A percentile compares a stretch with the other conserved stretches of the same genome.
Conservation (phyloP, 2,888 invertebrate genomes). For the Dasypogon diadema region DNA sequence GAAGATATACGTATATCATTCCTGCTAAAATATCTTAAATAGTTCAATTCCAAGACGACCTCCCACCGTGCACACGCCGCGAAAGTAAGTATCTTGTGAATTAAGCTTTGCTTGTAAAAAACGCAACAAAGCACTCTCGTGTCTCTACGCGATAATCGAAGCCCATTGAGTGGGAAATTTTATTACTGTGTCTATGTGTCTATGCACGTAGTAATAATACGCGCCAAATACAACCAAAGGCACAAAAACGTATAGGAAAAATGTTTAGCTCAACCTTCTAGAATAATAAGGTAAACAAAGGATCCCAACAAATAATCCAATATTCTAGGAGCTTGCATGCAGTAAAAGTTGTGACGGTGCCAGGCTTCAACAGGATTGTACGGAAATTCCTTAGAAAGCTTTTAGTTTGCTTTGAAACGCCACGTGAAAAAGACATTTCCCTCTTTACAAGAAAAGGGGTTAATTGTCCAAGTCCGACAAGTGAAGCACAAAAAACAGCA, state of each 20-base stretch:
- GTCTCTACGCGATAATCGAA: neutral
- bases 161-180: neutral
- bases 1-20: no score
- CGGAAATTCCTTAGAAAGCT: slow-evolving; percentile 16
- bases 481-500: neutral
- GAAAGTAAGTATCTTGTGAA: neutral
- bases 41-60: neutral
- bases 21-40: neutral
- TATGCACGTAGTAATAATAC: neutral
- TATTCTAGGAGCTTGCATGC: slow-evolving; percentile 27
- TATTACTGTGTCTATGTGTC: neutral
- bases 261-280: neutral
- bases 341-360: slow-evolving; percentile 31
- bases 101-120: neutral
- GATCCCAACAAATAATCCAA: slow-evolving; percentile 10
- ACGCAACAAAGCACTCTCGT: neutral
- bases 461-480: slow-evolving; percentile 1
- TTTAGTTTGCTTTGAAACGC: slow-evolving; percentile 13
- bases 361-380: slow-evolving; percentile 8
- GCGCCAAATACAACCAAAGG: neutral
- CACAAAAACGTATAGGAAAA: neutral
- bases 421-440: slow-evolving; percentile 22
- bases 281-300: slow-evolving; percentile 8
- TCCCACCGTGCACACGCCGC: neutral
- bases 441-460: neutral